Evolutionary conservation across 1,140 invertebrate genomes (phyloP), one percentile per base, ranked within the genome.

Genomic region (Helicoverpa armigera): DNA sequence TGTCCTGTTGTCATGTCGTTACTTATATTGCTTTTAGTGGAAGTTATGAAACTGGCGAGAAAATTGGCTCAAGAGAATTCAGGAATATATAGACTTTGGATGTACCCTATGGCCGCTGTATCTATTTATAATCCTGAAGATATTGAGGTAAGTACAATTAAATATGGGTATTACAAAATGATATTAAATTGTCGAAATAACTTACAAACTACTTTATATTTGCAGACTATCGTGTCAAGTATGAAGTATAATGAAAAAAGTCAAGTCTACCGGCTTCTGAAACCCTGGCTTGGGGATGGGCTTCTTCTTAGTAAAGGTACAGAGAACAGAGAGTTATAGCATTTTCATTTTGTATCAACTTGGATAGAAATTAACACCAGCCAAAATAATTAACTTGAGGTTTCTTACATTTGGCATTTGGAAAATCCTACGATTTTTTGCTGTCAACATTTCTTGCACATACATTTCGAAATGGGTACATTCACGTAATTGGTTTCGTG

Each of bases 111-210:
- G 13, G 84, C 67, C 3, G 65, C 80, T 18, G 79, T 91, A 2
- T 82, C 81, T n/a, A 88, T 91, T 53, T 91, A 90, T 58, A 85
- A 88, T 63, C 86, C 90, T 13, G 84, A 92, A 53, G 90, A 92
- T 70, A 67, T 92, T 18, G 90, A 92, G 88, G 90, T 91, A 84
- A n/a, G 13, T 35, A 31, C 14, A 65, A 65, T 13, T 14, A 65
- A 43, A 35, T 14, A 50, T n/a, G 43, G 31, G 11, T 67, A 43
- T 67, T 67, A 13, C 13, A 13, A 31, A 61, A 3, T 13, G 2
- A 9, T 35, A 13, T 3, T 35, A 63, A 58, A 43, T 35, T 58
- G 16, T 7, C 11, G 13, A 14, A 9, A 23, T 51, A 23, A 23
- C 10, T 18, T 18, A 31, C 16, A 5, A 7, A 43, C 35, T 18